These are phyloP conservation scores for Ceyx cyanopectus DNA, from an alignment of 2,113 vertebrate species.

Conservation along the genomic window DNA sequence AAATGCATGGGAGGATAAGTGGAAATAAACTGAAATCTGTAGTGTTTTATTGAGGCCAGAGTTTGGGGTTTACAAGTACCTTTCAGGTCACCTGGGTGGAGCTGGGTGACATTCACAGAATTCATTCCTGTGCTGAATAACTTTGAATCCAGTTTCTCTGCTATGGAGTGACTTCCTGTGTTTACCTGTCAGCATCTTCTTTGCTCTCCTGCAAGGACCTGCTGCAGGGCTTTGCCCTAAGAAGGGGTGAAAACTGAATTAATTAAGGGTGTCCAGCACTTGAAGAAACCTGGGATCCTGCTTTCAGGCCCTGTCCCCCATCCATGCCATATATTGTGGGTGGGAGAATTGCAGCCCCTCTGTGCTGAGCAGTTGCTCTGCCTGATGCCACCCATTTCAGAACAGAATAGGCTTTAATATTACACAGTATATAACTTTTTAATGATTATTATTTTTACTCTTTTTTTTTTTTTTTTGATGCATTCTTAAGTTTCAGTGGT, in stretches of 20 bases:
- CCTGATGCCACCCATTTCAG: neutral
- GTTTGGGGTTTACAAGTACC: neutral
- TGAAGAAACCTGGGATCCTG: neutral
- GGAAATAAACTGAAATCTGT: neutral
- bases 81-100: neutral
- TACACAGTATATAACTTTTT: fast-evolving
- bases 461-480: neutral
- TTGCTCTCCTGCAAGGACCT: neutral
- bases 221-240: neutral
- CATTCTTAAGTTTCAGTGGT: constrained; percentile 12
- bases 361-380: neutral
- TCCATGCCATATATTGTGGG: fast-evolving
- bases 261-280: neutral
- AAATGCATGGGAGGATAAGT: neutral
- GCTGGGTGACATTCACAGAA: neutral
- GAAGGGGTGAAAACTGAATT: neutral
- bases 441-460: neutral
- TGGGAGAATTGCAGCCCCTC: neutral
- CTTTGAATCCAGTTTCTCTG: neutral
- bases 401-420: neutral
- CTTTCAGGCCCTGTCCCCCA: neutral
- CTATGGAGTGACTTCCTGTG: neutral
- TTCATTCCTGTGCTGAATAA: neutral
- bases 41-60: neutral
- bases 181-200: neutral